These are phyloP conservation scores for Distichodus sexfasciatus DNA, from an alignment of 2,797 vertebrate species.

Conservation along the genomic window DNA sequence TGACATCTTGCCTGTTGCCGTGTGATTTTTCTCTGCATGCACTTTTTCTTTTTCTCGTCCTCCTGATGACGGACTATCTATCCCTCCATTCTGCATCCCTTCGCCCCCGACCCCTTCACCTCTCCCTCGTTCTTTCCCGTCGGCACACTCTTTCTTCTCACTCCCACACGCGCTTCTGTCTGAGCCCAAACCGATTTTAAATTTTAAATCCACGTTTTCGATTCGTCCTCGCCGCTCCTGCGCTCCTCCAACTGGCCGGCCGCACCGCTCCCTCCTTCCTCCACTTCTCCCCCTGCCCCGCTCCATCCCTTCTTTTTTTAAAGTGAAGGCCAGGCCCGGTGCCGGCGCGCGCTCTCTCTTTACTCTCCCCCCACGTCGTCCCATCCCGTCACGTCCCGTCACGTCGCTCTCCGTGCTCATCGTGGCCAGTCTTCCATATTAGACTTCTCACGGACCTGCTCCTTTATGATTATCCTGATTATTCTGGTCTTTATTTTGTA, in stretches of 20 bases:
- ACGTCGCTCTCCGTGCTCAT: no score
- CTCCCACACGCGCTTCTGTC: conserved; percentile 58
- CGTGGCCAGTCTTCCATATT: conserved; percentile 63
- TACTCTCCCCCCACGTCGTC: no score
- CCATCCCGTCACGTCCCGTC: no score
- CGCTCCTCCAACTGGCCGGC: conserved; percentile 36
- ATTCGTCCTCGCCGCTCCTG: no score
- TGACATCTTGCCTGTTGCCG: not conserved
- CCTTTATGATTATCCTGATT: no score
- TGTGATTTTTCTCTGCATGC: conserved; percentile 18
- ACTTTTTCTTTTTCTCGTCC: conserved; percentile 1
- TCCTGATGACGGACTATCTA: conserved; percentile 34
- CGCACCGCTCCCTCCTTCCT: conserved; percentile 90
- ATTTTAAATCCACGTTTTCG: no score
- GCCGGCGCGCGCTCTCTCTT: no score
- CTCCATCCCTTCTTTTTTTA: conserved; percentile 1
- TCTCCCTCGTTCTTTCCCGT: conserved; percentile 72
- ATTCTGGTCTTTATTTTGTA: conserved; percentile 57
- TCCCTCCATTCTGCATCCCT: conserved; percentile 19
- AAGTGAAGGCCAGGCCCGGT: no score
- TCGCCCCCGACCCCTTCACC: not conserved
- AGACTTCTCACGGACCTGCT: conserved; percentile 72
- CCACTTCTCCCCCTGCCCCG: conserved; percentile 87
- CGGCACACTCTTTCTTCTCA: conserved; percentile 89
- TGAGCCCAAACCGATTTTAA: no score